Evolutionary conservation across 2,113 vertebrate genomes (phyloP).

Genomic region (Rhynchopsitta pachyrhyncha): DNA sequence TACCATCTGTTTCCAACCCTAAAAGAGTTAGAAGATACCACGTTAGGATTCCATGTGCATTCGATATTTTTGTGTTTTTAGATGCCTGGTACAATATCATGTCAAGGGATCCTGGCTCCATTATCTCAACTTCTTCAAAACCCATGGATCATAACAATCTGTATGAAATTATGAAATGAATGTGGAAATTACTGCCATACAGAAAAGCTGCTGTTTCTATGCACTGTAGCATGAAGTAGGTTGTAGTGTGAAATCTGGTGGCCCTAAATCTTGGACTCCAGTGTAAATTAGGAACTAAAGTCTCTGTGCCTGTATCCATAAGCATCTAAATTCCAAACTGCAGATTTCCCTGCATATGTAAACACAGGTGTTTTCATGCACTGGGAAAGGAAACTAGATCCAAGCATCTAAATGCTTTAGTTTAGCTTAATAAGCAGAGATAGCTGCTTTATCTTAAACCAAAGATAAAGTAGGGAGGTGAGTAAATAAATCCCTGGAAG

Average conservation of each 20-base stretch:
- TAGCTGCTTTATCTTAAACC: background rate
- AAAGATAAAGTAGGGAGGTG: background rate
- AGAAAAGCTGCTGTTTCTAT: background rate
- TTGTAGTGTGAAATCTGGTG: background rate
- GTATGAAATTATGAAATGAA: background rate
- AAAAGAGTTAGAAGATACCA: background rate
- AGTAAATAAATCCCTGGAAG: background rate
- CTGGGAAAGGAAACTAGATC: background rate
- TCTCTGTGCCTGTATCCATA: background rate
- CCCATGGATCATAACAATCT: background rate
- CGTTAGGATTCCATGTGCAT: background rate
- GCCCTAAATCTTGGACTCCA: background rate
- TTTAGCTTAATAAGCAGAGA: background rate
- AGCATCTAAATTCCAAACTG: background rate
- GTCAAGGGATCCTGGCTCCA: background rate
- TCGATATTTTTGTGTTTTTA: background rate
- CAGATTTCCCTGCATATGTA: background rate
- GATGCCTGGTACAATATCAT: background rate
- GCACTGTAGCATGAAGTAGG: background rate
- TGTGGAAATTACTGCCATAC: background rate
- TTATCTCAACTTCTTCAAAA: conserved; percentile 14
- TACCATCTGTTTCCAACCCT: background rate
- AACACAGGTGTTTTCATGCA: background rate
- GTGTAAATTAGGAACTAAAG: background rate
- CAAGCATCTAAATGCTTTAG: background rate